Conservation (phyloP, 2,113 vertebrate genomes). For the Onychostruthus taczanowskii region DNA sequence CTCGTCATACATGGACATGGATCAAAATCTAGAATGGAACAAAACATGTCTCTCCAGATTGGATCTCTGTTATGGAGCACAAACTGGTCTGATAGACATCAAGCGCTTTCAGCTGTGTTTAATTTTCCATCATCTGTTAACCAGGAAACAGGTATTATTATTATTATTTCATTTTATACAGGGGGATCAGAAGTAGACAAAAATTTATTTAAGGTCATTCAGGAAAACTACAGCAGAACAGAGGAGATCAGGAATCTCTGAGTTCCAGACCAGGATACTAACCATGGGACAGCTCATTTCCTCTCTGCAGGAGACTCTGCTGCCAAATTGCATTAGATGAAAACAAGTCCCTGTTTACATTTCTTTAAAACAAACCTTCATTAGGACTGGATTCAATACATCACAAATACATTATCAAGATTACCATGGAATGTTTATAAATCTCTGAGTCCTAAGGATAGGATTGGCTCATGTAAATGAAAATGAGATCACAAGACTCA, state of each 20-base stretch:
- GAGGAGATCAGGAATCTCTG: slow-evolving; percentile 19
- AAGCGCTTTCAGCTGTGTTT: not conserved
- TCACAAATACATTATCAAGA: slow-evolving; percentile 26
- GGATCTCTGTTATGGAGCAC: not conserved
- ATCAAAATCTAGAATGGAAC: not conserved
- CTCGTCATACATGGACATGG: not conserved
- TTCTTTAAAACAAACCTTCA: slow-evolving; percentile 48
- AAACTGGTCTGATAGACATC: not conserved
- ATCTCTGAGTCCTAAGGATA: not conserved
- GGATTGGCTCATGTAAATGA: not conserved
- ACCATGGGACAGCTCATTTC: slow-evolving; percentile 45
- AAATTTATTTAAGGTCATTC: not conserved
- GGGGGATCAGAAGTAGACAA: not conserved
- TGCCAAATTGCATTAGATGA: slow-evolving; percentile 37
- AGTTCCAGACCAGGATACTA: not conserved
- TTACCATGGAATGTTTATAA: slow-evolving; percentile 5
- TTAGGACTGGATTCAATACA: not conserved
- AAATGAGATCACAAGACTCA: not conserved
- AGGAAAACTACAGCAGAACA: not conserved
- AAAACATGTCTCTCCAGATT: not conserved
- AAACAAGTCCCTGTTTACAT: slow-evolving; percentile 5
- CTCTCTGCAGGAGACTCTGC: not conserved
- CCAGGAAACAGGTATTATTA: not conserved
- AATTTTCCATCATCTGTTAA: not conserved
- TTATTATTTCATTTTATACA: not conserved